Evolutionary conservation across 2,113 vertebrate species (phyloP).

Genomic region (Indicator indicator): DNA sequence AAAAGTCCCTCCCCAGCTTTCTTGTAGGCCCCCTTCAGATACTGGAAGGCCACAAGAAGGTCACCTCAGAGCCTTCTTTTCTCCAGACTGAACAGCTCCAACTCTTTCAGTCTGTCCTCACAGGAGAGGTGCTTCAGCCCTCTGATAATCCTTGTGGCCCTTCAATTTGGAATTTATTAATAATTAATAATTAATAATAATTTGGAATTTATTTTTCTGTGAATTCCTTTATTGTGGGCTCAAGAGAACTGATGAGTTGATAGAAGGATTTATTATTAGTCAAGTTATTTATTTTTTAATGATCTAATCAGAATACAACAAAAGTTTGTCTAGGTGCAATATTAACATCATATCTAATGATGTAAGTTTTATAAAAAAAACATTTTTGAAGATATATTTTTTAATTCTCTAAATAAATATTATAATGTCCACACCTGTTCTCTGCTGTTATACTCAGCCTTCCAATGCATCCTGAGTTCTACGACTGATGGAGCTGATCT

Average conservation of each 20-base stretch:
- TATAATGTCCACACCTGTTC: neutral
- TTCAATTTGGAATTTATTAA: no score
- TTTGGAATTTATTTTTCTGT: neutral
- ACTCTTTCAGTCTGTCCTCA: no score
- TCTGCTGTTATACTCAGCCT: neutral
- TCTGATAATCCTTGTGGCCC: no score
- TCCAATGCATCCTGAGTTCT: neutral
- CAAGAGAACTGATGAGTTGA: neutral
- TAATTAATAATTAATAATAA: neutral
- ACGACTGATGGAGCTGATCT: neutral
- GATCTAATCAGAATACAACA: neutral
- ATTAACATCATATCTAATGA: neutral
- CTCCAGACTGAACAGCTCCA: no score
- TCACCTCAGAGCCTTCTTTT: no score
- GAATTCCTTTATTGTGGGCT: neutral
- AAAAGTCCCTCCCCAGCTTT: no score
- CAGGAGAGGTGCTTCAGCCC: no score
- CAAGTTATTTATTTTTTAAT: neutral
- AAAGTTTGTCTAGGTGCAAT: neutral
- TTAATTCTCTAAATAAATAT: neutral
- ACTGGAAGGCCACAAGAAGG: no score
- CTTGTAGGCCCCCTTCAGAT: no score
- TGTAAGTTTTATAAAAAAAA: neutral
- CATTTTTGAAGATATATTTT: no score
- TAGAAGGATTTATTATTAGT: neutral